phyloP scores from a whole-genome alignment of 2,113 vertebrate species.

The Embiotoca jacksoni region DNA sequence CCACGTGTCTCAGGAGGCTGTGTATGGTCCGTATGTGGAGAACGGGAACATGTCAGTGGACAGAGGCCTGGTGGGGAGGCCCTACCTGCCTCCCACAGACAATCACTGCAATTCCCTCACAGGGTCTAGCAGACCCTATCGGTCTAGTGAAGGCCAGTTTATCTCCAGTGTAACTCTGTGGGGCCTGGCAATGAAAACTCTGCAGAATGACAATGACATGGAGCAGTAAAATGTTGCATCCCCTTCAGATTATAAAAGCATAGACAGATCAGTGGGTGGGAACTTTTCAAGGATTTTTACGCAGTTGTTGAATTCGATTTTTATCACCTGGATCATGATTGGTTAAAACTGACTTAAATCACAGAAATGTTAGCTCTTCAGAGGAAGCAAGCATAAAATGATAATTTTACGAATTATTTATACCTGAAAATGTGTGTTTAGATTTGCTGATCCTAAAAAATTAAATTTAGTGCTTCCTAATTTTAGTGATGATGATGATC shows the following conservation, averaged over 20 bases:
- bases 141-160: slow-evolving; percentile 87
- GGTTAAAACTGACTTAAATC: background rate
- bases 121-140: slow-evolving; percentile 73
- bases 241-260: slow-evolving; percentile 4
- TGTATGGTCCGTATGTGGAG: slow-evolving; percentile 71
- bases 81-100: slow-evolving; percentile 79
- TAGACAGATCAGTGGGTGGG: background rate
- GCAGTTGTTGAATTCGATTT: background rate
- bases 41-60: slow-evolving; percentile 59
- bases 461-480: background rate
- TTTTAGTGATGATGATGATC: background rate
- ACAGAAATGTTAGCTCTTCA: background rate
- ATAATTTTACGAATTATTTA: background rate
- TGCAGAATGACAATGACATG: slow-evolving; percentile 92
- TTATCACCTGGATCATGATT: background rate
- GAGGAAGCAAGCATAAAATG: background rate
- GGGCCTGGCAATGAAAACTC: slow-evolving; percentile 94
- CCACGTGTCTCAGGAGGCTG: slow-evolving; percentile 62
- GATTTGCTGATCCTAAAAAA: background rate
- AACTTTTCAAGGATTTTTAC: background rate
- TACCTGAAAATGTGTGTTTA: background rate
- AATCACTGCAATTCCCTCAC: slow-evolving; percentile 77
- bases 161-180: slow-evolving; percentile 93
- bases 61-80: slow-evolving; percentile 45
- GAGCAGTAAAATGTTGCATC: slow-evolving; percentile 82